Evolutionary conservation across 2,113 vertebrate species (phyloP).

Genomic region (Silurus asotus): DNA sequence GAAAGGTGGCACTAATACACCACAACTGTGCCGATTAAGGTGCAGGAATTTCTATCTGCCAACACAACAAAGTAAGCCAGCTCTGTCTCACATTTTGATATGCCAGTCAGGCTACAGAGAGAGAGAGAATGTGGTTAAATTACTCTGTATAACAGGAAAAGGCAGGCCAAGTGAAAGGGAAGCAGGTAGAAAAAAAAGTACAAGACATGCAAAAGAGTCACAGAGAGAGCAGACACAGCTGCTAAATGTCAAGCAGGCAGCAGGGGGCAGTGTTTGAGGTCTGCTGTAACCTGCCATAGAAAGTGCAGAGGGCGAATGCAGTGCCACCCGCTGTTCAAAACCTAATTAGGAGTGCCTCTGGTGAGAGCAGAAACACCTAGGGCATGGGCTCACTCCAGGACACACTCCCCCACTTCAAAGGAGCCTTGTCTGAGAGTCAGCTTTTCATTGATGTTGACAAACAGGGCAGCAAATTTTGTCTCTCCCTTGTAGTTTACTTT

Average conservation of each 20-base stretch:
- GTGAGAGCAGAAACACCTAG: slow-evolving; percentile 56
- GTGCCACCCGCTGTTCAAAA: slow-evolving; percentile 50
- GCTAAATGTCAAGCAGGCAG: slow-evolving; percentile 57
- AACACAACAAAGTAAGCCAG: slow-evolving; percentile 21
- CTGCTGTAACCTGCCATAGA: slow-evolving; percentile 45
- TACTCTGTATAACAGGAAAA: slow-evolving; percentile 16
- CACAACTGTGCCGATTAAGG: slow-evolving; percentile 34
- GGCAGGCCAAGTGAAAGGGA: neutral
- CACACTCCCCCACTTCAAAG: slow-evolving; percentile 52
- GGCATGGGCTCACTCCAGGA: slow-evolving; percentile 53
- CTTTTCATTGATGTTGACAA: slow-evolving; percentile 60
- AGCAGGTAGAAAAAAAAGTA: neutral
- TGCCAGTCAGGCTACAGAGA: slow-evolving; percentile 23
- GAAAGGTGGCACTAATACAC: slow-evolving; percentile 21
- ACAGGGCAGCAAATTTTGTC: slow-evolving; percentile 54
- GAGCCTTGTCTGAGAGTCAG: slow-evolving; percentile 38
- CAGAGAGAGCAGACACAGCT: slow-evolving; percentile 17
- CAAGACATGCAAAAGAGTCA: slow-evolving; percentile 12
- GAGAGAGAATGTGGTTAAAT: slow-evolving; percentile 22
- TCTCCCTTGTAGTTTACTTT: slow-evolving; percentile 34
- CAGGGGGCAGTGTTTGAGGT: slow-evolving; percentile 64
- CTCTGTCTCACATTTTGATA: slow-evolving; percentile 30
- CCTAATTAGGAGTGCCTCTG: slow-evolving; percentile 66
- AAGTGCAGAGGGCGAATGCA: slow-evolving; percentile 45
- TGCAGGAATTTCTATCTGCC: neutral